Conservation (phyloP, 2,888 invertebrate genomes). For the Eupithecia pulchellata region DNA sequence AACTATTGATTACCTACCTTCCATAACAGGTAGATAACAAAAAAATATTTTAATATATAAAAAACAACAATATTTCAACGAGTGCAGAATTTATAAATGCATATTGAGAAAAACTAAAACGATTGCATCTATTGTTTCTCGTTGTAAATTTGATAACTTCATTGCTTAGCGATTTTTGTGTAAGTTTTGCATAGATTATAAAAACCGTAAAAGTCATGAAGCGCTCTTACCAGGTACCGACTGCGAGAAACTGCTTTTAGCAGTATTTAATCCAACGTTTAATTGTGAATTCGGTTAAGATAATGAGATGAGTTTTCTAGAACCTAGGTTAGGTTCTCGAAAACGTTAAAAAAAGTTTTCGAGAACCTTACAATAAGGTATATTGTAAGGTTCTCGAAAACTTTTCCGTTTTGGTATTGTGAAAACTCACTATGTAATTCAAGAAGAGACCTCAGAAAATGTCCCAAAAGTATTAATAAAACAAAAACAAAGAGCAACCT, state of each 20-base stretch:
- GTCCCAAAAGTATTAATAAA: constrained; percentile 14
- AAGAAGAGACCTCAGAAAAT: constrained; percentile 4
- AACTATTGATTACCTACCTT: no score
- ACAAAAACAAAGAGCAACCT: constrained; percentile 42
- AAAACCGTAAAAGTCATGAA: background rate
- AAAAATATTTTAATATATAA: no score
- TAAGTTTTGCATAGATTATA: background rate
- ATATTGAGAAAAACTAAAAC: no score
- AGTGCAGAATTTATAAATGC: no score
- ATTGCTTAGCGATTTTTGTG: background rate
- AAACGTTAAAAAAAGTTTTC: no score
- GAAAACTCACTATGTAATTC: background rate
- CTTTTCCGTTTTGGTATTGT: background rate
- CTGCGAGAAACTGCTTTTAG: background rate
- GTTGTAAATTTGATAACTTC: background rate
- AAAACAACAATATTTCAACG: no score
- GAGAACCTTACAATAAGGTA: no score
- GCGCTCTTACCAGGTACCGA: background rate
- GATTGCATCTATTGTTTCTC: no score
- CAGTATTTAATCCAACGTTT: background rate
- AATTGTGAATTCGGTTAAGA: no score
- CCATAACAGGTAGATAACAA: no score
- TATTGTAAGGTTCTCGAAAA: background rate
- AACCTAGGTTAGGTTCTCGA: no score
- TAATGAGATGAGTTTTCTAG: no score